Conservation (phyloP, 2,888 invertebrate genomes). For the Standfussiana lucernea region DNA sequence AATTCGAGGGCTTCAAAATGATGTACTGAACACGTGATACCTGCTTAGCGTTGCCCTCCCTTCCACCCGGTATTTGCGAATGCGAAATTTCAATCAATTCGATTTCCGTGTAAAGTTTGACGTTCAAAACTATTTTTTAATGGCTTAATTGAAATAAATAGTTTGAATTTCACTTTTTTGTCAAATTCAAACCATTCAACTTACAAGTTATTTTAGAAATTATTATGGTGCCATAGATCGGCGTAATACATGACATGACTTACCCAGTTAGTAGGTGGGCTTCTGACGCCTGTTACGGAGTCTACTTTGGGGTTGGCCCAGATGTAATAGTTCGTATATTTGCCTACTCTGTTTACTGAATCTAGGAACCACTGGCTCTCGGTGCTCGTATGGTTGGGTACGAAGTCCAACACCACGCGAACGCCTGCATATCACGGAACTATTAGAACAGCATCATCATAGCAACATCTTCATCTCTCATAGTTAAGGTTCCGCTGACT, state of each 20-base stretch:
- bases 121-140: not conserved
- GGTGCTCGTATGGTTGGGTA: slow-evolving; percentile 94
- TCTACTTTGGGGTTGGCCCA: slow-evolving; percentile 90
- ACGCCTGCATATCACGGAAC: slow-evolving; percentile 76
- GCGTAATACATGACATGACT: slow-evolving; percentile 50
- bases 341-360: slow-evolving; percentile 90
- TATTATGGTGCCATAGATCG: not conserved
- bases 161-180: not conserved
- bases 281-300: slow-evolving; percentile 63
- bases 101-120: not conserved
- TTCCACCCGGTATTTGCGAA: no score
- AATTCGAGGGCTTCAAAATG: no score
- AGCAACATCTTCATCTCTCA: not conserved
- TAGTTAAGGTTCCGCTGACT: not conserved
- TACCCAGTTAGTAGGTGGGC: slow-evolving; percentile 94
- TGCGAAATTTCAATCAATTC: not conserved
- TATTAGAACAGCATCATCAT: not conserved
- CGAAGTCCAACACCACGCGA: slow-evolving; percentile 92
- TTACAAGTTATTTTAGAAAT: not conserved
- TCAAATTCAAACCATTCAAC: no score
- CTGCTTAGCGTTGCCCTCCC: no score
- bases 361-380: slow-evolving; percentile 95
- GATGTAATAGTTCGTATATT: slow-evolving; percentile 93
- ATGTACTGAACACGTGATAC: no score
- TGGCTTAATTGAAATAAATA: not conserved